Conservation (phyloP, 2,113 vertebrate species). For the Sciurus niger region DNA sequence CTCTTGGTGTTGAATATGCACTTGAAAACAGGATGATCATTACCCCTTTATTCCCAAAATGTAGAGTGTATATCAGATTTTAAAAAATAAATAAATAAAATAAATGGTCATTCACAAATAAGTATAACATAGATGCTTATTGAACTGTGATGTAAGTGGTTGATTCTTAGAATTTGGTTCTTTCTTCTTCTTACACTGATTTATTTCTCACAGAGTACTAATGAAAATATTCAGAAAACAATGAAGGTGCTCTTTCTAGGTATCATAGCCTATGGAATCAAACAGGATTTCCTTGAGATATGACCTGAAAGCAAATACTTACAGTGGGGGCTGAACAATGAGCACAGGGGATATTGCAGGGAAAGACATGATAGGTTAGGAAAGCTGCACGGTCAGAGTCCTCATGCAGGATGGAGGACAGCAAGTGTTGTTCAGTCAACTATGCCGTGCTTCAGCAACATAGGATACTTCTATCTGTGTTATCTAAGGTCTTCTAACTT, state of each 20-base stretch:
- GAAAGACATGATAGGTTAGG: not conserved
- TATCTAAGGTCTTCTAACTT: not conserved
- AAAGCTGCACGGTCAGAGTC: not conserved
- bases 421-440: not conserved
- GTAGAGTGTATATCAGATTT: not conserved
- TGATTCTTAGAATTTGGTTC: not conserved
- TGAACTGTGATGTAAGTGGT: not conserved
- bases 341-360: not conserved
- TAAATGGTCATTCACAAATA: not conserved
- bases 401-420: not conserved
- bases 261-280: not conserved
- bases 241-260: not conserved
- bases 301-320: not conserved
- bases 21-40: not conserved
- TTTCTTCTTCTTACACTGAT: not conserved
- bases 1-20: accelerated
- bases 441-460: not conserved
- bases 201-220: not conserved
- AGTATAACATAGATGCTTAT: not conserved
- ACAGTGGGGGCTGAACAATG: not conserved
- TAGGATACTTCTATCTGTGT: not conserved
- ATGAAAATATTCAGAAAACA: not conserved
- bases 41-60: not conserved
- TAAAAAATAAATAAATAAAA: not conserved
- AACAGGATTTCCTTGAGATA: not conserved